Base-by-base conservation (phyloP, 2,888 invertebrate genomes). In the Rosalia funebris region DNA sequence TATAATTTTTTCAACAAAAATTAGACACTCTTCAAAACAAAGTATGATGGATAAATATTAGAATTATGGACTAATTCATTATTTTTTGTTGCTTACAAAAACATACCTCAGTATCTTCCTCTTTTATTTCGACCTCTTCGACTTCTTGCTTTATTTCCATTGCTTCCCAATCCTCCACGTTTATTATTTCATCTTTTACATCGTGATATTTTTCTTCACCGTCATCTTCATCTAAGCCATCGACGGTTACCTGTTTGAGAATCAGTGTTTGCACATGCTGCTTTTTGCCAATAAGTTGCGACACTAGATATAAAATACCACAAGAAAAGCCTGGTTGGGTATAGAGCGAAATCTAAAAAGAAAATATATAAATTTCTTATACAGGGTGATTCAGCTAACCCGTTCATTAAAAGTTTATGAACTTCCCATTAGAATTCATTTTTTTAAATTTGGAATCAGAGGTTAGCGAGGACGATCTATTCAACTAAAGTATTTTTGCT, bases 241-340 rank as follows among this genome's bases (percentile, higher is more conserved):
- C 31, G 1, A 31, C 17, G 25, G 41, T 79, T 79, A 63, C 54
- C 58, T 73, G 64, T 65, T 76, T 75, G 4, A 79, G 61, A 53
- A 73, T 65, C 1, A 77, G 19, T 2, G 77, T 73, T 48, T 72
- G 70, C 15, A 77, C 52, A 78, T 68, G 10, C 19, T 62, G 42
- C 25, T 75, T 79, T 65, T 79, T 80, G 1, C 81, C 69, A 41
- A 87, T 80, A 1, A 90, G 81, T 68, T 95, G 91, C 0, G 92
- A 90, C 36, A 95, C 83, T 17, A 95, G 77, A 72, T 92, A 91
- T 45, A 98, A 82, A 69, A 92, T 88, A 4, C 93, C 96, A 74
- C 95, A 94, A 0, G 90, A 85, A 77, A 96, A 89, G 52, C 90
- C 88, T 0, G 95, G 88, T 10, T 89, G 87, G 76, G 89, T 88